A percentile compares a stretch with the other conserved stretches of the same genome.
Conservation (phyloP, 2,888 invertebrate species). For the Mycalesis mineus region DNA sequence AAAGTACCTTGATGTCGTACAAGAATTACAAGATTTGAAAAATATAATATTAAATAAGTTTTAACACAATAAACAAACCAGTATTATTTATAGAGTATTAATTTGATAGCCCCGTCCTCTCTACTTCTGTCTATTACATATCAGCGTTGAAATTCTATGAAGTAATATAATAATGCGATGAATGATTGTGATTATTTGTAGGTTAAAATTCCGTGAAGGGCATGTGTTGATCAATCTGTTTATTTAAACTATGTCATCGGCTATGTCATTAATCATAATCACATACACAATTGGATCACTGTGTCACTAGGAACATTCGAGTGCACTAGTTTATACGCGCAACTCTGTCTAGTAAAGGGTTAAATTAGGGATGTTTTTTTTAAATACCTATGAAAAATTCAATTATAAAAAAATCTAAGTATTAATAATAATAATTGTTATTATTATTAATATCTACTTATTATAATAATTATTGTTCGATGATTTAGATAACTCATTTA, state of each 20-base stretch:
- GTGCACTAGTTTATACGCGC: not conserved
- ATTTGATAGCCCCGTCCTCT: not conserved
- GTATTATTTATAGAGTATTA: too few relatives aligned
- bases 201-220: constrained; percentile 1
- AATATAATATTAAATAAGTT: too few relatives aligned
- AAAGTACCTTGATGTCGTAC: too few relatives aligned
- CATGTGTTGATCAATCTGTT: not conserved
- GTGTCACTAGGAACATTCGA: not conserved
- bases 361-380: too few relatives aligned
- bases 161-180: not conserved
- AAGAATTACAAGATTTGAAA: too few relatives aligned
- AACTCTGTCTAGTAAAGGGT: not conserved
- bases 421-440: too few relatives aligned
- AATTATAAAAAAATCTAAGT: too few relatives aligned
- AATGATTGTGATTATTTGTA: not conserved
- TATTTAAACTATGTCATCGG: not conserved
- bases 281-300: not conserved
- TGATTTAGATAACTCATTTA: too few relatives aligned
- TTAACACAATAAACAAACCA: too few relatives aligned
- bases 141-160: not conserved
- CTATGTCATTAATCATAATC: not conserved
- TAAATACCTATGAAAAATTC: too few relatives aligned
- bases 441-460: too few relatives aligned
- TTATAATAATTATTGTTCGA: too few relatives aligned
- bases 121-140: not conserved